Percentiles rank a stretch among this genome's conserved stretches.
Evolutionary conservation across 2,888 invertebrate genomes (phyloP).

Genomic region (Nemoura dubitans): DNA sequence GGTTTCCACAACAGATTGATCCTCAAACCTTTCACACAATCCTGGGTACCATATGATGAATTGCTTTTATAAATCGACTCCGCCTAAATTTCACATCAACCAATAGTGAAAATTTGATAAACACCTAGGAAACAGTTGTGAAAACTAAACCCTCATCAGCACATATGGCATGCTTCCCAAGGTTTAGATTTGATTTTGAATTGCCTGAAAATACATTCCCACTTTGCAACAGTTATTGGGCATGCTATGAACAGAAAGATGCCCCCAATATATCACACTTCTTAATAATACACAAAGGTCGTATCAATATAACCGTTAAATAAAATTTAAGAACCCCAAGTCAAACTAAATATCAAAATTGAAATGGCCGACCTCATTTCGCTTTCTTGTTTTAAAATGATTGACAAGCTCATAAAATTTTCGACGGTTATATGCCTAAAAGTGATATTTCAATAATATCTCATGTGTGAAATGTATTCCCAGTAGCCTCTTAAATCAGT

Average conservation of each 20-base stretch:
- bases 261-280: neutral
- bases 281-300: neutral
- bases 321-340: neutral
- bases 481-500: neutral
- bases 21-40: neutral
- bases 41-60: neutral
- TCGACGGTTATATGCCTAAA: neutral
- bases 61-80: constrained; percentile 13
- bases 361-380: neutral
- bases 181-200: neutral
- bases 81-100: constrained; percentile 25
- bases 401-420: neutral
- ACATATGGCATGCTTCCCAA: neutral
- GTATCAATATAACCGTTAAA: neutral
- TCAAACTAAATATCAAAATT: neutral
- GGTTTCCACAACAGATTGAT: neutral
- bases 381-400: neutral
- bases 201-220: neutral
- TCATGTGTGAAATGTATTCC: neutral
- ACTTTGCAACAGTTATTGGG: neutral
- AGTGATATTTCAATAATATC: neutral
- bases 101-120: neutral
- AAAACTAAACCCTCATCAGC: neutral
- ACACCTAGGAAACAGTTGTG: neutral
- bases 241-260: neutral